These are phyloP conservation scores for Haemorhous mexicanus DNA, from an alignment of 2,113 vertebrate genomes.

Conservation along the genomic window DNA sequence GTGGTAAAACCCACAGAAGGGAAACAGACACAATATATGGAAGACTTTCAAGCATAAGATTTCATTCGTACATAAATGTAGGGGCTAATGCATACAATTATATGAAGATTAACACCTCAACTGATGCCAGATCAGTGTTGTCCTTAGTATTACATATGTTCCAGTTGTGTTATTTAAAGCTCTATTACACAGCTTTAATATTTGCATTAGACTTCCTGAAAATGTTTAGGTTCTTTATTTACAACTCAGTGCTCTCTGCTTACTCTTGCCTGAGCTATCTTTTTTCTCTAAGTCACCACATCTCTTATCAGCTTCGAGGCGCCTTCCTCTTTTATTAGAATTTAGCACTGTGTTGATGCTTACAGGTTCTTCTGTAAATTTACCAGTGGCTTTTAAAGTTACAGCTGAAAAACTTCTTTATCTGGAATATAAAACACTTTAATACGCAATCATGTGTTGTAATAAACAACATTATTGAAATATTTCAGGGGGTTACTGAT, in stretches of 20 bases:
- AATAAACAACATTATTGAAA: not conserved
- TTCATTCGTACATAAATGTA: not conserved
- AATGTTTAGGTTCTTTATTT: not conserved
- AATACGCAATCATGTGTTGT: not conserved
- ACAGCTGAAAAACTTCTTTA: not conserved
- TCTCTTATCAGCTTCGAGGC: not conserved
- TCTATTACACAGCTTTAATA: not conserved
- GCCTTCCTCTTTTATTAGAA: not conserved
- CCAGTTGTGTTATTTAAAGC: not conserved
- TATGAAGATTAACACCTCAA: not conserved
- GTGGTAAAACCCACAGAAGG: not conserved
- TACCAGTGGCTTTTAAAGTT: not conserved
- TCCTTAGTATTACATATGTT: not conserved
- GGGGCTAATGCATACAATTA: not conserved
- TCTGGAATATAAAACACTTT: not conserved
- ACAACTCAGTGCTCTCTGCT: not conserved
- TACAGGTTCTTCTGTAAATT: not conserved
- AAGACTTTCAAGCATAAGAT: not conserved
- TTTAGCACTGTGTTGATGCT: not conserved
- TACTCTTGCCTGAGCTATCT: not conserved
- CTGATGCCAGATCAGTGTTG: not conserved
- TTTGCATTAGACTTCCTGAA: not conserved
- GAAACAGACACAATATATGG: not conserved
- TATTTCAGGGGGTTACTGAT: not conserved
- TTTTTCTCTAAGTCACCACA: not conserved